Evolutionary conservation across 2,888 invertebrate species (phyloP).

Genomic region (Sesamia inferens): DNA sequence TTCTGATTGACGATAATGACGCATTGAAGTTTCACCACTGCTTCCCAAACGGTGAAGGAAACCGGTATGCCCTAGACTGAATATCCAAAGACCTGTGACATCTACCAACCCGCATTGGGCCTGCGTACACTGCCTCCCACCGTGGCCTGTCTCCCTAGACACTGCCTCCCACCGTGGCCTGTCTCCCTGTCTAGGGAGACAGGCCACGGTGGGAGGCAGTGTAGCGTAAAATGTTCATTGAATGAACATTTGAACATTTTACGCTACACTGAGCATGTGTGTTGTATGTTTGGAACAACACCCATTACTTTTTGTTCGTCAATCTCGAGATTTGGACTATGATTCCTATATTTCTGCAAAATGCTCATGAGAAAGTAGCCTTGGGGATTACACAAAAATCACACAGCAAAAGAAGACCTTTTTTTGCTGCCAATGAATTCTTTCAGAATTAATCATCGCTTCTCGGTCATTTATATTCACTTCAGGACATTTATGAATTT

Average conservation of each 20-base stretch:
- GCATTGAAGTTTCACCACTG: neutral
- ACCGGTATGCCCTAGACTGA: neutral
- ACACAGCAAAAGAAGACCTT: neutral
- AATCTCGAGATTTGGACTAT: neutral
- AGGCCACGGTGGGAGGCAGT: too few relatives aligned
- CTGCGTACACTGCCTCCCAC: neutral
- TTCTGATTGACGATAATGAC: constrained; percentile 2
- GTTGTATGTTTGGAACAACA: neutral
- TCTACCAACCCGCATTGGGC: neutral
- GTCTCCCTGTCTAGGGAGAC: too few relatives aligned
- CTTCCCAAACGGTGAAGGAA: neutral
- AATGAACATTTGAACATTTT: too few relatives aligned
- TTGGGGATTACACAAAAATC: neutral
- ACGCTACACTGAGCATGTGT: too few relatives aligned
- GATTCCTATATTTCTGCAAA: neutral
- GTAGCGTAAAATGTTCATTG: too few relatives aligned
- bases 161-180: too few relatives aligned
- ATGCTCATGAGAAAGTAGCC: too few relatives aligned
- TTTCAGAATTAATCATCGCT: too few relatives aligned
- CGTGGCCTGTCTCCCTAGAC: neutral
- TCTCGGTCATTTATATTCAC: neutral
- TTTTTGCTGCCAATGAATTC: neutral
- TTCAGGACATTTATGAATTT: neutral
- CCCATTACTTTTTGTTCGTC: neutral
- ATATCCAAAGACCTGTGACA: neutral